Conservation (phyloP, 2,797 vertebrate genomes). For the Sarcophilus harrisii region DNA sequence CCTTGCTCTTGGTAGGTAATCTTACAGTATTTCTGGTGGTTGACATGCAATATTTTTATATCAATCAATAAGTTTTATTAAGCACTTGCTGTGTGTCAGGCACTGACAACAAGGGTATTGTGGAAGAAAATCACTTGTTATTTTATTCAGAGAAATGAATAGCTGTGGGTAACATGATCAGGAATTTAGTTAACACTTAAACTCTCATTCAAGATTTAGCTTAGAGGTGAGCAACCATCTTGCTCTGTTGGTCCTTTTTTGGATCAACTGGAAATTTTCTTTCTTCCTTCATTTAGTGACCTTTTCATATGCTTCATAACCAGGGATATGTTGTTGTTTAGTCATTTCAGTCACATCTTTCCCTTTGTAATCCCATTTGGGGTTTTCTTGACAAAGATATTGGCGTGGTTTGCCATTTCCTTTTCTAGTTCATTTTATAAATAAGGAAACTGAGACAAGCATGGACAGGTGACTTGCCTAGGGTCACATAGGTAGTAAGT, state of each 20-base stretch:
- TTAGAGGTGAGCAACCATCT: background rate
- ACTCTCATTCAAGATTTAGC: background rate
- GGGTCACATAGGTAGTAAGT: too few species aligned
- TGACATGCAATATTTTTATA: background rate
- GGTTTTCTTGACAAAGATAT: background rate
- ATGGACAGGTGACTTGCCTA: too few species aligned
- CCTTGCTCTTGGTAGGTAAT: conserved; percentile 91
- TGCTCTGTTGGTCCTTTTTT: background rate
- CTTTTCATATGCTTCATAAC: background rate
- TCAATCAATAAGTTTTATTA: background rate
- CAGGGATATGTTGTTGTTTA: background rate
- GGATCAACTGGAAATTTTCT: background rate
- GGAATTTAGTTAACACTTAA: background rate
- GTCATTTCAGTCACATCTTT: background rate
- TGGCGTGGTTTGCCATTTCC: background rate
- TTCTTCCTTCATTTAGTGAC: background rate
- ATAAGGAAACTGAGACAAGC: too few species aligned
- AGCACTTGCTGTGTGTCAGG: background rate
- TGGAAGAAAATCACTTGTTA: background rate
- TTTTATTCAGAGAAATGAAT: conserved; percentile 7
- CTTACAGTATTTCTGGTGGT: background rate
- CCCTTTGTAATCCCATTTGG: background rate
- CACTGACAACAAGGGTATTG: background rate
- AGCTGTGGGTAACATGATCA: background rate
- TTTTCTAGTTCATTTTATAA: background rate